Evolutionary conservation across 1,140 invertebrate genomes (phyloP), one percentile per base, ranked within the genome.

Genomic region (Trinorchestia longiramus): DNA sequence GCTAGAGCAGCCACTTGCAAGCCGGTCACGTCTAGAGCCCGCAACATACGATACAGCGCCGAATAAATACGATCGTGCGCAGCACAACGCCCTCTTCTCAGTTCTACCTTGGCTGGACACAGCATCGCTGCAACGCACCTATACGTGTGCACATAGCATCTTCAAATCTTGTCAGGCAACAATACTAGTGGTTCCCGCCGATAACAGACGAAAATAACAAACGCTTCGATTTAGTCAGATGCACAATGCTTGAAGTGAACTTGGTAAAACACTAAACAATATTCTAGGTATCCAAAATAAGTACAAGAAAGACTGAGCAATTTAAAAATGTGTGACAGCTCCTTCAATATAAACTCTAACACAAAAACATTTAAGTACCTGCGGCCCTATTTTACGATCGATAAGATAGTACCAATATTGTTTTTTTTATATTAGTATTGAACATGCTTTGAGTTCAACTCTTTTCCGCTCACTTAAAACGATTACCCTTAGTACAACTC

Each of bases 11-110:
- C 92, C 43, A 45, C 92, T 94, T 45, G 92, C 43, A 94, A 44
- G 92, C 92, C 3, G 44, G 92, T 94, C 92, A 94, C 92, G 92
- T 94, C 43, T 42, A 47, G 43, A 45, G 43, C 43, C 44, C 92
- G 43, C 92, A 94, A 94, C 92, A 45, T 94, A 94, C 92, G 92
- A 94, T 45, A 94, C 92, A 94, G 92, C 43, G 43, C 92, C 41
- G 92, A 94, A 94, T 94, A 94, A 45, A 94, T 94, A 45, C 44
- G 92, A 47, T 43, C 88, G n/a, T 43, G 88, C 88, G 43, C 88
- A 90, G 44, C 44, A 94, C 92, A 44, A 94, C 92, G 43, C 36
- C 92, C 92, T 45, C 92, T 94, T 28, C 92, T 45, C 44, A 6
- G 40, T 44, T 94, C 36, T 40, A 94, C 88, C 88, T 91, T 43